Percentiles rank a stretch among this genome's conserved stretches.
phyloP scores from a whole-genome alignment of 2,113 vertebrate genomes.

The Climacteris rufus region DNA sequence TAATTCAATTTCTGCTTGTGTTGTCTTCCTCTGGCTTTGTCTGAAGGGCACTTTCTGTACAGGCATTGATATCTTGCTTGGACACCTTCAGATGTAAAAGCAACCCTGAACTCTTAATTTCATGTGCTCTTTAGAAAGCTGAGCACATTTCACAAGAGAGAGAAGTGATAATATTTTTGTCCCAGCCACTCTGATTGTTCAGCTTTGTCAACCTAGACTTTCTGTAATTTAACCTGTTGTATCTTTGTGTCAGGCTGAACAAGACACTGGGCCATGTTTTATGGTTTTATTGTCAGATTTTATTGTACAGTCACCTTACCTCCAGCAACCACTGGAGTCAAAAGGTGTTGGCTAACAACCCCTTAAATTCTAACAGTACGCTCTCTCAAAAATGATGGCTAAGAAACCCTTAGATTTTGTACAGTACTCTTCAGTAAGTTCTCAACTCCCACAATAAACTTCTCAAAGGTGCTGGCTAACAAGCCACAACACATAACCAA shows the following conservation, averaged over 20 bases:
- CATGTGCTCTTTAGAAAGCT: neutral
- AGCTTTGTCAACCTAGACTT: neutral
- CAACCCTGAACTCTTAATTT: neutral
- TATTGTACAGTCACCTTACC: rapidly evolving
- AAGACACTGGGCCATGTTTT: no score
- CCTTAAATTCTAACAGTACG: neutral
- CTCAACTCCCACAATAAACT: neutral
- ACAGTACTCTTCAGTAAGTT: neutral
- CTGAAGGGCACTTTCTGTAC: neutral
- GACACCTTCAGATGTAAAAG: neutral
- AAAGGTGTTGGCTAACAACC: neutral
- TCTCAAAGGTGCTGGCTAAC: neutral
- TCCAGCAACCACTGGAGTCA: neutral
- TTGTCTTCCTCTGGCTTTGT: neutral
- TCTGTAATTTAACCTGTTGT: neutral
- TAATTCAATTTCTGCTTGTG: neutral
- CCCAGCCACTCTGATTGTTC: neutral
- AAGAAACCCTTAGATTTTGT: neutral
- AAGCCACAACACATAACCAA: neutral
- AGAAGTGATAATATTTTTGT: neutral
- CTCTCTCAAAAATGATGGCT: neutral
- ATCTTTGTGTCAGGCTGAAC: neutral
- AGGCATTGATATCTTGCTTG: neutral
- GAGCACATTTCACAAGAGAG: neutral
- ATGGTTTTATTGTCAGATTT: no score